These are phyloP conservation scores for Ommatoiulus sabulosus DNA, from an alignment of 2,888 invertebrate genomes.

Conservation along the genomic window DNA sequence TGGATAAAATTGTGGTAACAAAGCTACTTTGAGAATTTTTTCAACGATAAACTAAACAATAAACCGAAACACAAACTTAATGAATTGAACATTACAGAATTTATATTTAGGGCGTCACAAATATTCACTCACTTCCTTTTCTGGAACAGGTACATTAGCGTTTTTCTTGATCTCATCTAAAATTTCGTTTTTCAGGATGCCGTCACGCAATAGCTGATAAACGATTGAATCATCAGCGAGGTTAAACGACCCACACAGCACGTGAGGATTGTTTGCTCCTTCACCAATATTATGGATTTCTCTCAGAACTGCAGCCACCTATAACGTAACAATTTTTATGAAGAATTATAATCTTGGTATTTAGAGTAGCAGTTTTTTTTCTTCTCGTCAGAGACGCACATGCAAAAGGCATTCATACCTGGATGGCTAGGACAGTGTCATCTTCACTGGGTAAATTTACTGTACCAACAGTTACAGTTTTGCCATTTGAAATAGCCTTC, in stretches of 20 bases:
- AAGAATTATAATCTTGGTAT: background rate
- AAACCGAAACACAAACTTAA: no score
- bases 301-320: constrained; percentile 45
- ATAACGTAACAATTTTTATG: background rate
- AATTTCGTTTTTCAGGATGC: constrained; percentile 4
- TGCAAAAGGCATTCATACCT: background rate
- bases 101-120: background rate
- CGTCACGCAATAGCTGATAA: constrained; percentile 20
- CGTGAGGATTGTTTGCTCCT: constrained; percentile 52
- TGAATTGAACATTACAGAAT: no score
- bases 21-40: no score
- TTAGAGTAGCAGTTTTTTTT: background rate
- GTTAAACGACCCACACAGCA: constrained; percentile 45
- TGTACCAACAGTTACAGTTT: constrained; percentile 38
- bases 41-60: background rate
- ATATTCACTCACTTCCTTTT: constrained; percentile 17
- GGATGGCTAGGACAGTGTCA: background rate
- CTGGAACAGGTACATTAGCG: constrained; percentile 53
- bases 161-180: constrained; percentile 49
- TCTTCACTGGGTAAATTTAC: constrained; percentile 48
- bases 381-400: no score
- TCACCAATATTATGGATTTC: constrained; percentile 24
- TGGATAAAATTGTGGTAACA: no score
- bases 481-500: constrained; percentile 42
- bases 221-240: constrained; percentile 39